Evolutionary conservation across 2,888 invertebrate genomes (phyloP).

Genomic region (Cerceris ruficornis): DNA sequence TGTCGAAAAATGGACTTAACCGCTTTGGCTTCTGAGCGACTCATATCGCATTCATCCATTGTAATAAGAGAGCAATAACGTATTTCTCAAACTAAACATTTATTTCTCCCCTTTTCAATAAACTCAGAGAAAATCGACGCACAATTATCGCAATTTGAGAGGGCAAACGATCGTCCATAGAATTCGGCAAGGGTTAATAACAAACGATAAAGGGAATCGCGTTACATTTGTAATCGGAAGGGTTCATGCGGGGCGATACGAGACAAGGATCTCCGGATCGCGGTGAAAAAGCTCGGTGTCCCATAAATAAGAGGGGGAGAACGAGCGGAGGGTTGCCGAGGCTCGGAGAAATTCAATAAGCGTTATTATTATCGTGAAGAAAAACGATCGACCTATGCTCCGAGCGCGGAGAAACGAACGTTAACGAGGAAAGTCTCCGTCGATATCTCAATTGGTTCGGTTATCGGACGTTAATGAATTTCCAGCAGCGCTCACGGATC

Average conservation of each 20-base stretch:
- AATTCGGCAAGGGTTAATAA: neutral
- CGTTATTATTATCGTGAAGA: slow-evolving; percentile 59
- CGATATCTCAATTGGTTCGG: slow-evolving; percentile 73
- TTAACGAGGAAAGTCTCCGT: slow-evolving; percentile 47
- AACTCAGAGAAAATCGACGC: no score
- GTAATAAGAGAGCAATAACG: no score
- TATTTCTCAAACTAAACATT: no score
- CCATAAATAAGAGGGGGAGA: slow-evolving; percentile 55
- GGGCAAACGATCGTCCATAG: neutral
- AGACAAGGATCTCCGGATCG: neutral
- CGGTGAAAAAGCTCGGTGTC: slow-evolving; percentile 10
- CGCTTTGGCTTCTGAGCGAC: no score
- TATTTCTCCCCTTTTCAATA: no score
- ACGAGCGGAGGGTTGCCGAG: slow-evolving; percentile 17
- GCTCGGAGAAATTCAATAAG: slow-evolving; percentile 66
- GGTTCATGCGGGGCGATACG: neutral
- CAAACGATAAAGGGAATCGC: slow-evolving; percentile 5
- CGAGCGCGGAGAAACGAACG: slow-evolving; percentile 29
- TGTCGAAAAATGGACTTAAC: no score
- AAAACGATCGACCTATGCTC: slow-evolving; percentile 58
- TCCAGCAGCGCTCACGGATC: slow-evolving; percentile 67
- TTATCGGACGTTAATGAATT: slow-evolving; percentile 77
- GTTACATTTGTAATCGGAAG: slow-evolving; percentile 20
- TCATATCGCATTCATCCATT: no score
- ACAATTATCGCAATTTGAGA: neutral